Conservation (phyloP, 2,888 invertebrate genomes). For the Orchesellides sinensis region DNA sequence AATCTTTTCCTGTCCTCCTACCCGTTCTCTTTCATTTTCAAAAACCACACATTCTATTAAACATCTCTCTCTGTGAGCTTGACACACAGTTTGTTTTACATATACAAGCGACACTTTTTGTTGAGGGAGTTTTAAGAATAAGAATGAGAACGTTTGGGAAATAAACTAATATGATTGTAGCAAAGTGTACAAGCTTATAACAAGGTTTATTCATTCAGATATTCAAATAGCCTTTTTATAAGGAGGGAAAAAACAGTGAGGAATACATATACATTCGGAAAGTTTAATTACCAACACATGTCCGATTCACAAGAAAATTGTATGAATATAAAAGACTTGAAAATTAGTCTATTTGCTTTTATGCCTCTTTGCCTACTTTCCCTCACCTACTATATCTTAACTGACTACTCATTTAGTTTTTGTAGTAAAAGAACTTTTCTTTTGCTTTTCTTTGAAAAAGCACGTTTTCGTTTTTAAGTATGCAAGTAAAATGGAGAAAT, state of each 20-base stretch:
- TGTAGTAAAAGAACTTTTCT: conserved; percentile 26
- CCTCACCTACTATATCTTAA: background rate
- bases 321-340: conserved; percentile 72
- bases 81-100: too few species aligned
- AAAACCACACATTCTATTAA: background rate
- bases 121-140: too few species aligned
- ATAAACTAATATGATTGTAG: background rate
- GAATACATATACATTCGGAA: conserved; percentile 36
- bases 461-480: background rate
- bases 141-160: background rate
- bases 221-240: background rate
- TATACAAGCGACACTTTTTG: too few species aligned
- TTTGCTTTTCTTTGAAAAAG: conserved; percentile 14
- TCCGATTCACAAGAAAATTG: conserved; percentile 69
- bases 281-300: conserved; percentile 73
- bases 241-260: conserved; percentile 25
- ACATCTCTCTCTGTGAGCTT: too few species aligned
- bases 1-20: conserved; percentile 12
- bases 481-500: background rate
- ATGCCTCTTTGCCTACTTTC: conserved; percentile 19
- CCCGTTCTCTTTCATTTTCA: background rate
- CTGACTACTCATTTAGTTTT: background rate
- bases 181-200: background rate
- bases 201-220: too few species aligned
- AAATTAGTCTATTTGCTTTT: conserved; percentile 69